Evolutionary conservation across 2,888 invertebrate species (phyloP).

Genomic region (Metacarcinus magister): DNA sequence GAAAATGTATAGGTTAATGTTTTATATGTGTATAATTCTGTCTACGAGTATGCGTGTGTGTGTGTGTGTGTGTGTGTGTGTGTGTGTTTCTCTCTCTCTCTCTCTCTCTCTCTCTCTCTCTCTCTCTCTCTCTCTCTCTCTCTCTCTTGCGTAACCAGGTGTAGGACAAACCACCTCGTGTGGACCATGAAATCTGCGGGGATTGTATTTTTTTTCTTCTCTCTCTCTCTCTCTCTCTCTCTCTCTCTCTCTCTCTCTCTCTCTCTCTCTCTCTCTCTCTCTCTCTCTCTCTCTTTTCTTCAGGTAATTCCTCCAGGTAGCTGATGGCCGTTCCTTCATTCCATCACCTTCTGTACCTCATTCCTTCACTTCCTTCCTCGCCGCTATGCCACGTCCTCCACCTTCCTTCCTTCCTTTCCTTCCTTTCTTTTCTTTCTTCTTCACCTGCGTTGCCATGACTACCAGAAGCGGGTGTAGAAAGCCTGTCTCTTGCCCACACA

Average conservation of each 20-base stretch:
- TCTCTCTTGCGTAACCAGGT: neutral
- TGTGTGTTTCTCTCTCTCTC: too few species aligned
- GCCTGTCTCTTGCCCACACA: neutral
- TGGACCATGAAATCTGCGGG: too few species aligned
- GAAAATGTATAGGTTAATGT: too few species aligned
- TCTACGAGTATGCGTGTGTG: too few species aligned
- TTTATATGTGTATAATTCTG: too few species aligned
- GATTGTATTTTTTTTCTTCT: too few species aligned
- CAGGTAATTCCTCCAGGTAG: neutral
- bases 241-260: too few species aligned
- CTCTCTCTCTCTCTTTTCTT: neutral
- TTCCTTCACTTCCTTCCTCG: neutral
- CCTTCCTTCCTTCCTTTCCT: neutral
- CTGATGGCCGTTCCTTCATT: neutral
- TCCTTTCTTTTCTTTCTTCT: neutral
- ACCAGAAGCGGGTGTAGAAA: conserved; percentile 2
- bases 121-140: conserved; percentile 26
- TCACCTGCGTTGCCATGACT: neutral
- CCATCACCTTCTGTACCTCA: neutral
- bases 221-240: too few species aligned
- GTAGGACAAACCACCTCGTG: too few species aligned
- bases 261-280: too few species aligned
- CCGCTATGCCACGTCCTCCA: neutral
- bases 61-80: too few species aligned
- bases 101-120: neutral